Percentiles rank a stretch among this genome's conserved stretches.
These are phyloP conservation scores for Isaurus tuberculatus DNA, from an alignment of 92 coral and sea anemone genomes.

Conservation along the genomic window DNA sequence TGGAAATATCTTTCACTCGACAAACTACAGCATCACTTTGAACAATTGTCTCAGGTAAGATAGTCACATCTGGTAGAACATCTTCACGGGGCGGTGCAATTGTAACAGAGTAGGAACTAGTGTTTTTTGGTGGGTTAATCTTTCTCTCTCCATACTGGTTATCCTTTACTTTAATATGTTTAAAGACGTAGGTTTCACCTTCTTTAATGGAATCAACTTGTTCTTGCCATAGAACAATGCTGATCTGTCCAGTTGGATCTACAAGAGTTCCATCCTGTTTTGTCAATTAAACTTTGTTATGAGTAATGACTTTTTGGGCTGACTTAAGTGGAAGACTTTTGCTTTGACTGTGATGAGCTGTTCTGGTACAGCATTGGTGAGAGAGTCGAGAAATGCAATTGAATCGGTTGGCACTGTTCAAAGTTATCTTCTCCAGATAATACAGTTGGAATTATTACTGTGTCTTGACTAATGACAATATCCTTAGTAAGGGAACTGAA, in stretches of 20 bases:
- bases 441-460: not conserved
- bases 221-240: conserved; percentile 42
- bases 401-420: conserved; percentile 46
- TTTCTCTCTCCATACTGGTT: conserved; percentile 41
- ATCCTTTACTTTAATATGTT: conserved; percentile 44
- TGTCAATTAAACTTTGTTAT: conserved; percentile 21
- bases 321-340: conserved; percentile 42
- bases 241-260: conserved; percentile 53
- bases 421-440: conserved; percentile 4
- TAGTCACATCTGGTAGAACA: conserved; percentile 36
- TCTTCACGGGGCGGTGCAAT: conserved; percentile 24
- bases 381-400: conserved; percentile 32
- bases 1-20: conserved; percentile 34
- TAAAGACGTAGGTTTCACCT: conserved; percentile 47
- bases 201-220: conserved; percentile 29
- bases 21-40: conserved; percentile 18
- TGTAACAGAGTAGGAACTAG: conserved; percentile 17
- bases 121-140: conserved; percentile 51
- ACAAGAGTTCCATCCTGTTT: conserved; percentile 49
- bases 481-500: not conserved
- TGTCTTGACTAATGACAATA: not conserved
- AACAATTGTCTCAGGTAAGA: conserved; percentile 39
- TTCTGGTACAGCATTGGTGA: conserved; percentile 53
- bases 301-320: conserved; percentile 52
- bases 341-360: conserved; percentile 59